Evolutionary conservation across 2,113 vertebrate genomes (phyloP).

Genomic region (Colistium nudipinnis): DNA sequence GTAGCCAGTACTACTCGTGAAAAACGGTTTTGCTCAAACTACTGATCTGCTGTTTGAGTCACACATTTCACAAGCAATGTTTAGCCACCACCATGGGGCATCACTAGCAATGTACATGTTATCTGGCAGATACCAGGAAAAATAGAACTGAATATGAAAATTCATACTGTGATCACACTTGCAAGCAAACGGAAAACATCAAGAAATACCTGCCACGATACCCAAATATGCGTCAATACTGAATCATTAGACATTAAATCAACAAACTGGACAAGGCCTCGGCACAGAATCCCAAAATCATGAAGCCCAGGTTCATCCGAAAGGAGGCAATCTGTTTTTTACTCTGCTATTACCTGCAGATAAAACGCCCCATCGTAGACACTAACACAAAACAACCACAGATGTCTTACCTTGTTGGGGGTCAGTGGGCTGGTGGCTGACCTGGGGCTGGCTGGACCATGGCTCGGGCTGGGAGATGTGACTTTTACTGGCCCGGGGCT

Average conservation of each 20-base stretch:
- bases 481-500: constrained; percentile 46
- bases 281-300: background rate
- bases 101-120: background rate
- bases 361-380: background rate
- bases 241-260: background rate
- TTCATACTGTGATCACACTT: background rate
- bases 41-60: background rate
- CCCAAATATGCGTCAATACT: background rate
- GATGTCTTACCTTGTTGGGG: constrained; percentile 63
- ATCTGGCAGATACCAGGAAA: background rate
- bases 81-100: background rate
- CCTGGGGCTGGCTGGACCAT: constrained; percentile 33
- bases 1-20: too few relatives aligned
- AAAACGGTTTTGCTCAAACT: too few relatives aligned
- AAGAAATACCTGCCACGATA: background rate
- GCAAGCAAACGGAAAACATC: background rate
- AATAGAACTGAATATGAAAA: background rate
- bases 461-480: constrained; percentile 16
- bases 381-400: constrained; percentile 2
- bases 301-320: background rate
- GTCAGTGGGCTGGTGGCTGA: constrained; percentile 26
- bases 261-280: background rate
- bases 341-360: background rate
- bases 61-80: background rate
- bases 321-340: background rate